Conservation (phyloP, 2,113 vertebrate species). For the Gymnarchus niloticus region DNA sequence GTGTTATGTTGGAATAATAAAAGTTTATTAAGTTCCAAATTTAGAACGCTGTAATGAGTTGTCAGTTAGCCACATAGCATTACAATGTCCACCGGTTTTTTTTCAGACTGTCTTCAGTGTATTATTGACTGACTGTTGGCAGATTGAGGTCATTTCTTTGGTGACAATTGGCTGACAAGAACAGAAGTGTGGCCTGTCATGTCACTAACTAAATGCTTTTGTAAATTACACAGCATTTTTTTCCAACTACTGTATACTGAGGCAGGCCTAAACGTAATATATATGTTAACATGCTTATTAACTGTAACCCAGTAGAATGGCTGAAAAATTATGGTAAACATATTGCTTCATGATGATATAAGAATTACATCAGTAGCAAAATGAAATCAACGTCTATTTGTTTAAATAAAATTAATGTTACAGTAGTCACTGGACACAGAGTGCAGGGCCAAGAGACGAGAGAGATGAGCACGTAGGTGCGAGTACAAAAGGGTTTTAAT, state of each 20-base stretch:
- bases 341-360: too few relatives aligned
- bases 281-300: background rate
- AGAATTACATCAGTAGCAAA: background rate
- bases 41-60: too few relatives aligned
- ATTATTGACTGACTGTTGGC: slow-evolving; percentile 5
- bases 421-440: too few relatives aligned
- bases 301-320: background rate
- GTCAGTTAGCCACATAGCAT: too few relatives aligned
- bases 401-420: too few relatives aligned
- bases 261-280: background rate
- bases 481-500: too few relatives aligned
- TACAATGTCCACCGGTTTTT: too few relatives aligned
- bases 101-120: background rate
- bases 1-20: too few relatives aligned
- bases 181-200: background rate
- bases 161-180: background rate
- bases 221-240: background rate
- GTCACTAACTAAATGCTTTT: background rate
- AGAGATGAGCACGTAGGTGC: too few relatives aligned
- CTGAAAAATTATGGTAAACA: background rate
- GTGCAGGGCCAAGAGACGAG: too few relatives aligned
- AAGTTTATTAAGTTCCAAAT: too few relatives aligned
- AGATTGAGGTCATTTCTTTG: background rate
- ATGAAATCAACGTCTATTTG: background rate
- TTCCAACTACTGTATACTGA: background rate